A percentile compares a stretch with the other conserved stretches of the same genome.
Evolutionary conservation across 2,797 vertebrate species (phyloP).

Genomic region (Smutsia temminckii): DNA sequence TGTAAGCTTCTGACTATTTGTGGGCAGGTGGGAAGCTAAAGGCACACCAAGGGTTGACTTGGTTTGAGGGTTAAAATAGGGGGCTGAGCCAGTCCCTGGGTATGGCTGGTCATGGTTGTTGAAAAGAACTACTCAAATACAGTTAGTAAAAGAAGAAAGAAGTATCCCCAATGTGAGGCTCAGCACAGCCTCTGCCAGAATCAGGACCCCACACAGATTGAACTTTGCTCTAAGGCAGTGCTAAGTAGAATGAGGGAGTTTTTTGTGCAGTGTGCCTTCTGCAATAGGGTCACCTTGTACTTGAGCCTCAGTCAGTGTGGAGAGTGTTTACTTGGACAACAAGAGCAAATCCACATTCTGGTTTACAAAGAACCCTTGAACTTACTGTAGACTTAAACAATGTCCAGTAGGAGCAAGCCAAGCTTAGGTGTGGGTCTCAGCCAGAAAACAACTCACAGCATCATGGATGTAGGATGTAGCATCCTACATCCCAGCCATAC

Average conservation of each 20-base stretch:
- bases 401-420: slow-evolving; percentile 62
- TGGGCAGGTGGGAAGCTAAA: neutral
- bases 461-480: no score
- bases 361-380: slow-evolving; percentile 70
- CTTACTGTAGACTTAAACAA: slow-evolving; percentile 73
- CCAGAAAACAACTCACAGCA: slow-evolving; percentile 7
- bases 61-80: no score
- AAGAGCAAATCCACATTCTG: slow-evolving; percentile 68
- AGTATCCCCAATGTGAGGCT: neutral
- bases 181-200: neutral
- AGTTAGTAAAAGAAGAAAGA: neutral
- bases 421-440: neutral
- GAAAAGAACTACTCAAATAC: neutral
- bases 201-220: neutral
- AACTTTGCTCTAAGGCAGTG: neutral
- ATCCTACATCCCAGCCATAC: neutral
- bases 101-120: neutral
- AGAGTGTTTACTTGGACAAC: neutral
- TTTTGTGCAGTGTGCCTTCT: neutral
- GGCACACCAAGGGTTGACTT: no score
- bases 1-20: neutral
- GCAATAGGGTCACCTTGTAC: neutral
- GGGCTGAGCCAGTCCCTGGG: neutral
- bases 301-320: neutral
- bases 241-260: neutral